Conservation (phyloP, 37 sponge, comb jelly and placozoan species). For the Bolinopsis microptera region DNA sequence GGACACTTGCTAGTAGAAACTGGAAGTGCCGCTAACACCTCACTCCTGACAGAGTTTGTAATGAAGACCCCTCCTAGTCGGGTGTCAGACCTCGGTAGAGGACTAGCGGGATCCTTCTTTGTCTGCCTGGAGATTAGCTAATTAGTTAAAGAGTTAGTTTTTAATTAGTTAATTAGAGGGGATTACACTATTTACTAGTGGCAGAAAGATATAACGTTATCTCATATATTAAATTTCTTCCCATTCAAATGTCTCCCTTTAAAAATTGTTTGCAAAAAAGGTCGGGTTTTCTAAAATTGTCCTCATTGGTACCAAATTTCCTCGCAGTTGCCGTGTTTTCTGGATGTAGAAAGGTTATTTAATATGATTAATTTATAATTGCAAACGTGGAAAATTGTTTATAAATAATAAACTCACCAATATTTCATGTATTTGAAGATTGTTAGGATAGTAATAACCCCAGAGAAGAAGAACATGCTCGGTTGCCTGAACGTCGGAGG, state of each 20-base stretch:
- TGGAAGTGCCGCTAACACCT: conserved; percentile 3
- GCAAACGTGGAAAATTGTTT: background rate
- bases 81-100: conserved; percentile 35
- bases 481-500: background rate
- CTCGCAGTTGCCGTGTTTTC: too few species aligned
- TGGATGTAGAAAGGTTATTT: too few species aligned
- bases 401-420: conserved; percentile 53
- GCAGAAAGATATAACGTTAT: too few species aligned
- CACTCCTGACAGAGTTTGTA: conserved; percentile 1
- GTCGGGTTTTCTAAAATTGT: too few species aligned
- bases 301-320: too few species aligned
- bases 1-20: conserved; percentile 18
- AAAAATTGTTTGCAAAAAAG: too few species aligned
- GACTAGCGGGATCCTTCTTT: conserved; percentile 22
- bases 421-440: conserved; percentile 43
- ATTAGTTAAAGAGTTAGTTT: background rate
- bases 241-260: too few species aligned
- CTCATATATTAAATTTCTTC: too few species aligned
- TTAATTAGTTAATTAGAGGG: background rate
- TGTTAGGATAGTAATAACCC: conserved; percentile 59
- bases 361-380: too few species aligned
- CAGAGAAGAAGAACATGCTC: conserved; percentile 10
- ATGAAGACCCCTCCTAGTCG: conserved; percentile 2
- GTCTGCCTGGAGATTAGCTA: conserved; percentile 20
- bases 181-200: too few species aligned